Percentiles rank a stretch among this genome's conserved stretches.
phyloP scores from a whole-genome alignment of 2,113 vertebrate genomes.

The Calyptommatus sinebrachiatus region DNA sequence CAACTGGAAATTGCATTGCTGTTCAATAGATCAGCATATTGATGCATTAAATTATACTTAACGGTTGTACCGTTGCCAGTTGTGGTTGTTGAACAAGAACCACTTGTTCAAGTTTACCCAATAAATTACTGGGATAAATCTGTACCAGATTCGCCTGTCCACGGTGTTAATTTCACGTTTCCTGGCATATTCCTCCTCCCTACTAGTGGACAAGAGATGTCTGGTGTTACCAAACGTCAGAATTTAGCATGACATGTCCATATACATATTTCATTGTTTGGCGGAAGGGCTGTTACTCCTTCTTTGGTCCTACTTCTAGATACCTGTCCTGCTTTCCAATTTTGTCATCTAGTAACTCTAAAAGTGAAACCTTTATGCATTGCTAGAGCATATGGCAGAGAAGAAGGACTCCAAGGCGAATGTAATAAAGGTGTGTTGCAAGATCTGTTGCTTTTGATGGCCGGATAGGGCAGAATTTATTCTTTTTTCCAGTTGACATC shows the following conservation, averaged over 20 bases:
- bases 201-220: no score
- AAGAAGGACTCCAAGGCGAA: constrained; percentile 17
- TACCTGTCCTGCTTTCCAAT: no score
- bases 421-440: neutral
- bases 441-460: accelerated
- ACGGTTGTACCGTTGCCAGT: no score
- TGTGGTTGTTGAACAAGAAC: neutral
- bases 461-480: constrained; percentile 38
- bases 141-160: no score
- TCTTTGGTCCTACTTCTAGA: neutral
- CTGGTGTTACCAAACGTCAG: no score
- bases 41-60: neutral
- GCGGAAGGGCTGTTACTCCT: no score
- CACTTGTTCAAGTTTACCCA: neutral
- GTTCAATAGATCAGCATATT: neutral
- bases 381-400: constrained; percentile 2
- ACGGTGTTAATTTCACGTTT: neutral
- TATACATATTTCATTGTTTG: no score
- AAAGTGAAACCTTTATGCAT: neutral
- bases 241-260: no score
- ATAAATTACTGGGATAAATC: neutral
- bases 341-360: neutral
- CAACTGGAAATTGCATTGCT: neutral
- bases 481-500: constrained; percentile 31
- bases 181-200: neutral